phyloP scores from a whole-genome alignment of 2,797 vertebrate species.

The Cheirogaleus major region DNA sequence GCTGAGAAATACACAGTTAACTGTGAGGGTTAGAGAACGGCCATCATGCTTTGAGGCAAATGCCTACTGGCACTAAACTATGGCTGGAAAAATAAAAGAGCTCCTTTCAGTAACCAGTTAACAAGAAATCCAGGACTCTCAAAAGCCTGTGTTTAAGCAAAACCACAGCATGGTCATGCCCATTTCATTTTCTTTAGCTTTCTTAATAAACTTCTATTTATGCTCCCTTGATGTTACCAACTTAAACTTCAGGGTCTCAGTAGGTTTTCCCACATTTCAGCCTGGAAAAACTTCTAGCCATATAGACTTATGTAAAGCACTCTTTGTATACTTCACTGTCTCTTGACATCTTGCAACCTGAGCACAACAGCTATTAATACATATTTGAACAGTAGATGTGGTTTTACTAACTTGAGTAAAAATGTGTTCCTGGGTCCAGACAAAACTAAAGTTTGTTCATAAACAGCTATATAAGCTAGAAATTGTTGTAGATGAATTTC shows the following conservation, averaged over 20 bases:
- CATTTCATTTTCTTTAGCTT: slow-evolving; percentile 77
- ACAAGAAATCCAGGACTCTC: slow-evolving; percentile 78
- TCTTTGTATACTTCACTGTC: slow-evolving; percentile 16
- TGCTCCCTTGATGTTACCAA: slow-evolving; percentile 64
- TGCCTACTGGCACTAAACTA: slow-evolving; percentile 69
- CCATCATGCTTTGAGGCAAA: slow-evolving; percentile 42
- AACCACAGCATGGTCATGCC: slow-evolving; percentile 71
- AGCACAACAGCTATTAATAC: slow-evolving; percentile 11
- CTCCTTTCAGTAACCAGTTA: slow-evolving; percentile 79
- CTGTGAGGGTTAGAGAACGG: neutral
- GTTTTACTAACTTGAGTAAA: slow-evolving; percentile 38
- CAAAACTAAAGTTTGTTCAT: slow-evolving; percentile 66
- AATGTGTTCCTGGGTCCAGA: slow-evolving; percentile 58
- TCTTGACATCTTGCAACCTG: slow-evolving; percentile 64
- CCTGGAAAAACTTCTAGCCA: slow-evolving; percentile 49
- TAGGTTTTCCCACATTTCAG: slow-evolving; percentile 56
- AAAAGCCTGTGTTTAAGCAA: slow-evolving; percentile 71
- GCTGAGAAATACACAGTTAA: slow-evolving; percentile 34
- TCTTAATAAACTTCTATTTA: slow-evolving; percentile 73
- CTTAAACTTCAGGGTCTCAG: slow-evolving; percentile 54
- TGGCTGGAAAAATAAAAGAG: slow-evolving; percentile 85
- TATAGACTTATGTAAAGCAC: slow-evolving; percentile 58
- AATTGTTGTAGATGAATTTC: slow-evolving; percentile 66
- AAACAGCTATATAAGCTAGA: slow-evolving; percentile 61
- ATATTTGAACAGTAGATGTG: slow-evolving; percentile 53